Conservation (phyloP, 2,888 invertebrate genomes). For the Nymphalis c-album region DNA sequence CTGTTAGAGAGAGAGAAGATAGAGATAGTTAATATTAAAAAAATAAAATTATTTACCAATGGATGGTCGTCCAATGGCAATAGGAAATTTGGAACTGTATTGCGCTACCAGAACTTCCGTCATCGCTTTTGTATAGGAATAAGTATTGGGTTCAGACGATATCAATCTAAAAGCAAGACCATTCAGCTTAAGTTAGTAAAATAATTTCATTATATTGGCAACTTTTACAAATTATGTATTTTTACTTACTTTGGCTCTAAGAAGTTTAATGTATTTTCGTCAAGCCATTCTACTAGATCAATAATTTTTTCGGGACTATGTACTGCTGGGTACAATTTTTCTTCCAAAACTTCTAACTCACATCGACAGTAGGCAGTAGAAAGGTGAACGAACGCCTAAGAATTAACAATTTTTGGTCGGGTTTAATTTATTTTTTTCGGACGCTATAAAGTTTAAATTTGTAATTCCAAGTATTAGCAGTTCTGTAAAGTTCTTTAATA, state of each 20-base stretch:
- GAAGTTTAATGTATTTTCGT: slow-evolving; percentile 78
- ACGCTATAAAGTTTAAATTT: no score
- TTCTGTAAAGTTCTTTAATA: no score
- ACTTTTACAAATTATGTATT: neutral
- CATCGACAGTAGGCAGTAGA: slow-evolving; percentile 94
- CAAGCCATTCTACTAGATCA: slow-evolving; percentile 81
- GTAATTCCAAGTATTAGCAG: no score
- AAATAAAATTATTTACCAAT: slow-evolving; percentile 82
- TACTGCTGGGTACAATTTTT: slow-evolving; percentile 85
- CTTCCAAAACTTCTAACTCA: slow-evolving; percentile 85
- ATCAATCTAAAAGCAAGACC: slow-evolving; percentile 71
- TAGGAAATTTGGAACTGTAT: slow-evolving; percentile 84
- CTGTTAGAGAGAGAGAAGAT: no score
- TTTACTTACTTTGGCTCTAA: slow-evolving; percentile 81
- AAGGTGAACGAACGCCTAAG: slow-evolving; percentile 86
- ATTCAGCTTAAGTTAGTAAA: no score
- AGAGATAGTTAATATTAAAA: neutral
- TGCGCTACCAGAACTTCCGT: slow-evolving; percentile 88
- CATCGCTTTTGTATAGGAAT: slow-evolving; percentile 93
- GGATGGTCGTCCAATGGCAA: slow-evolving; percentile 91
- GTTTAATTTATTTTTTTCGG: no score
- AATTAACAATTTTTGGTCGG: slow-evolving; percentile 6
- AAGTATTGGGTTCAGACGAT: slow-evolving; percentile 90
- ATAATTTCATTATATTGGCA: no score
- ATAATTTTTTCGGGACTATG: slow-evolving; percentile 80